Conservation (phyloP, 2,113 vertebrate genomes). For the Tympanuchus pallidicinctus region DNA sequence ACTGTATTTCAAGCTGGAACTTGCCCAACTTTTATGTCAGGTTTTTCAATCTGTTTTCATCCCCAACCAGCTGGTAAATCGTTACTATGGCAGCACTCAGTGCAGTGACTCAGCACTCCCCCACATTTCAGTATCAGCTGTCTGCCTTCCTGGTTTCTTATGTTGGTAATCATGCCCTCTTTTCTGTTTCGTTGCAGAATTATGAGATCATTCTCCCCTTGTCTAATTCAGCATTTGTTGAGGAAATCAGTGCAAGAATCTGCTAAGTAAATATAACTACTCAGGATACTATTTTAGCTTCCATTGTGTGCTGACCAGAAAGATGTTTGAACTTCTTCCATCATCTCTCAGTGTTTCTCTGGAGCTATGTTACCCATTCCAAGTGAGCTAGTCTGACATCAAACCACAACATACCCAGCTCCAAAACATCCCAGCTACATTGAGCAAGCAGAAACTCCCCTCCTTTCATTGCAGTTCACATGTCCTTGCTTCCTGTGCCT, state of each 20-base stretch:
- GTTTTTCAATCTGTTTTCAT: not conserved
- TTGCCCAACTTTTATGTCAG: not conserved
- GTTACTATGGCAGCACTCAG: slow-evolving; percentile 52
- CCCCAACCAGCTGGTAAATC: slow-evolving; percentile 24
- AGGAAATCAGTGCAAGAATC: not conserved
- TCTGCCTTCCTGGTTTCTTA: not conserved
- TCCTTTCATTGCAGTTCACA: not conserved
- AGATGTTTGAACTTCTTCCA: not conserved
- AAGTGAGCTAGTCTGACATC: not conserved
- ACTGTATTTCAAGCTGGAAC: not conserved
- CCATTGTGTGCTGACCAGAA: not conserved
- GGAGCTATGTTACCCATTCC: not conserved
- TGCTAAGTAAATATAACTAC: not conserved
- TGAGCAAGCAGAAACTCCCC: not conserved
- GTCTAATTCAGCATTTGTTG: not conserved
- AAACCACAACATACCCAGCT: not conserved
- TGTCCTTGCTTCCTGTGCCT: not conserved
- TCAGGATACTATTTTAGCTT: not conserved
- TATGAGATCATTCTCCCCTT: not conserved
- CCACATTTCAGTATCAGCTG: not conserved
- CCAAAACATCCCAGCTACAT: not conserved
- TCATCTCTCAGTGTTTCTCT: not conserved
- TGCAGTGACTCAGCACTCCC: slow-evolving; percentile 55
- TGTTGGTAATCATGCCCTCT: not conserved
- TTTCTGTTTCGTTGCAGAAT: not conserved